A percentile compares a stretch with the other conserved stretches of the same genome.
These are phyloP conservation scores for Laothoe populi DNA, from an alignment of 2,888 invertebrate species.

Conservation along the genomic window DNA sequence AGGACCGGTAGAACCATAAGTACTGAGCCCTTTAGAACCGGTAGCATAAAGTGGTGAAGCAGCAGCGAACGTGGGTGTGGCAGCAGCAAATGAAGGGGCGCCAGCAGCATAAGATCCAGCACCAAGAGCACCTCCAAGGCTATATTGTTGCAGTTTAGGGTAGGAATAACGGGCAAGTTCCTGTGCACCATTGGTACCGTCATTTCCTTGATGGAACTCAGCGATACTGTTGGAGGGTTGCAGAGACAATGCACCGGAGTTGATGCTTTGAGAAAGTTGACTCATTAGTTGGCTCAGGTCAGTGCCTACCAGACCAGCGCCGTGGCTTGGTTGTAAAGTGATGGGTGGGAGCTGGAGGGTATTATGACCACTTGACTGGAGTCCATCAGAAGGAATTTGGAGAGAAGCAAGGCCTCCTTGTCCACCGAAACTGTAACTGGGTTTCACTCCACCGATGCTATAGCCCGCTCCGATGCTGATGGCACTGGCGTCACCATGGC, in stretches of 20 bases:
- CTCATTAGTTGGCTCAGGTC: slow-evolving; percentile 76
- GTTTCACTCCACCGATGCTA: slow-evolving; percentile 75
- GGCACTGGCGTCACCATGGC: slow-evolving; percentile 71
- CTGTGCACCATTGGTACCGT: slow-evolving; percentile 57
- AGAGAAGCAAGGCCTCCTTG: slow-evolving; percentile 57
- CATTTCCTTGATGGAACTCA: slow-evolving; percentile 60
- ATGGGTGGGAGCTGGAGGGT: slow-evolving; percentile 70
- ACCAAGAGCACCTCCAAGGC: slow-evolving; percentile 56
- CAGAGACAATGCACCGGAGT: slow-evolving; percentile 64
- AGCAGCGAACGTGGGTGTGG: slow-evolving; percentile 65
- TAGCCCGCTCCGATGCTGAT: slow-evolving; percentile 79
- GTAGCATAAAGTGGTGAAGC: slow-evolving; percentile 68
- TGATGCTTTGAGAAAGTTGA: slow-evolving; percentile 69
- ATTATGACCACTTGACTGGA: slow-evolving; percentile 61
- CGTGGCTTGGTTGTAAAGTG: slow-evolving; percentile 65
- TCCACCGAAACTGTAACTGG: slow-evolving; percentile 60
- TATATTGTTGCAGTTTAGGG: slow-evolving; percentile 66
- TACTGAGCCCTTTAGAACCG: slow-evolving; percentile 75
- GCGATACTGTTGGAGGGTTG: slow-evolving; percentile 62
- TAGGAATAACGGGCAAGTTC: slow-evolving; percentile 61
- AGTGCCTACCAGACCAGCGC: slow-evolving; percentile 50
- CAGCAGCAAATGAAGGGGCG: slow-evolving; percentile 42
- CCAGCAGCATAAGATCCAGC: slow-evolving; percentile 70
- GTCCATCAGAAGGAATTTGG: slow-evolving; percentile 59
- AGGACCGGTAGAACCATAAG: slow-evolving; percentile 73